phyloP scores from a whole-genome alignment of 1,140 invertebrate species.

The Gonatopus flavifemur region DNA sequence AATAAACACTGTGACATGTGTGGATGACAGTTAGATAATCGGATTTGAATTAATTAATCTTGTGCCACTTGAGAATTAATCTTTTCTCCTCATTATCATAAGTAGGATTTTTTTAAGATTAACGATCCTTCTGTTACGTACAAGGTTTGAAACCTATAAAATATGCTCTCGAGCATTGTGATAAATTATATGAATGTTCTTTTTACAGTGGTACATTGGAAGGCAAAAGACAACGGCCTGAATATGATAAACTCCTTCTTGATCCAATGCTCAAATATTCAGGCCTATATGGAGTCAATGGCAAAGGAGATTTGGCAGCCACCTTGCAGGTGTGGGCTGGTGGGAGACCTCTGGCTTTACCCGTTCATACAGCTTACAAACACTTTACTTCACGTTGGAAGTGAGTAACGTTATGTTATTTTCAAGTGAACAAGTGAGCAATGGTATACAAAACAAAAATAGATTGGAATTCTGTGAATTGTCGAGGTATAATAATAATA shows the following conservation, averaged over 20 bases:
- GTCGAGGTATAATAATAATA: too few relatives aligned
- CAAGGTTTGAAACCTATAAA: background rate
- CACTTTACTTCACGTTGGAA: conserved; percentile 91
- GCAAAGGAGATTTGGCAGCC: conserved; percentile 85
- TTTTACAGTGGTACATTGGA: conserved; percentile 86
- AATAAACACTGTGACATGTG: background rate
- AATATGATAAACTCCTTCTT: conserved; percentile 82
- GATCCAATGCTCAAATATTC: conserved; percentile 91
- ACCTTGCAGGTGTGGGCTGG: conserved; percentile 86
- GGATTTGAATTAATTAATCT: conserved; percentile 16
- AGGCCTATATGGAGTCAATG: conserved; percentile 76
- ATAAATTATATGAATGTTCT: conserved; percentile 3
- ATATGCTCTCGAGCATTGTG: background rate
- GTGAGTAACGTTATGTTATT: conserved; percentile 61
- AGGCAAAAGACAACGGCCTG: conserved; percentile 81
- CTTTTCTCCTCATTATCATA: background rate
- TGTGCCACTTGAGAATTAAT: background rate
- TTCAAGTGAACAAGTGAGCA: too few relatives aligned
- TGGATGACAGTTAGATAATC: conserved; percentile 11
- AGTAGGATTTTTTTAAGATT: background rate
- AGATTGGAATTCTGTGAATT: background rate
- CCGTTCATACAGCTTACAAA: conserved; percentile 91
- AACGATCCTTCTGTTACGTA: background rate
- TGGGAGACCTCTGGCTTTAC: conserved; percentile 80
- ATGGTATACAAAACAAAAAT: background rate